phyloP scores from a whole-genome alignment of 2,797 vertebrate genomes.

The Malurus leucopterus region DNA sequence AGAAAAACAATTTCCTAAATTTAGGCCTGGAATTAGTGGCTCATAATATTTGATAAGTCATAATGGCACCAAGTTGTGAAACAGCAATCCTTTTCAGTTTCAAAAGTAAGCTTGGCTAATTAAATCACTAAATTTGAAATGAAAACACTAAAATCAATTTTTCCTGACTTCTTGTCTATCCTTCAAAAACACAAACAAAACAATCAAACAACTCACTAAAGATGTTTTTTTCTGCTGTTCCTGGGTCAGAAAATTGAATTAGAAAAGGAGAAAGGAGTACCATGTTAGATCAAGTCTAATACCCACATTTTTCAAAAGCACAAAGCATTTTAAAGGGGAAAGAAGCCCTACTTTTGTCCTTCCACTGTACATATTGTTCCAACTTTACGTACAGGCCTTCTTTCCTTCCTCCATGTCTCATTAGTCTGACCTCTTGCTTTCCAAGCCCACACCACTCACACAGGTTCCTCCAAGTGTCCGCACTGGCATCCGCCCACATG shows the following conservation, averaged over 20 bases:
- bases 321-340: neutral
- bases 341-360: neutral
- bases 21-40: neutral
- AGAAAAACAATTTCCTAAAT: neutral
- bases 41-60: neutral
- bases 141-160: neutral
- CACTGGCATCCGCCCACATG: neutral
- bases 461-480: neutral
- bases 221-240: neutral
- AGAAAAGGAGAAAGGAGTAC: neutral
- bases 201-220: neutral
- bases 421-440: neutral
- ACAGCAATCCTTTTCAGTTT: neutral
- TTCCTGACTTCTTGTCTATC: neutral
- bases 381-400: neutral
- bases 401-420: accelerated
- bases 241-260: neutral
- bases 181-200: neutral
- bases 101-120: neutral
- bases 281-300: neutral
- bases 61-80: neutral
- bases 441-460: neutral
- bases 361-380: neutral
- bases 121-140: neutral
- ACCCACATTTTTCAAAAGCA: neutral